Base-by-base conservation (phyloP, 2,888 invertebrate species). In the Ceramica pisi region DNA sequence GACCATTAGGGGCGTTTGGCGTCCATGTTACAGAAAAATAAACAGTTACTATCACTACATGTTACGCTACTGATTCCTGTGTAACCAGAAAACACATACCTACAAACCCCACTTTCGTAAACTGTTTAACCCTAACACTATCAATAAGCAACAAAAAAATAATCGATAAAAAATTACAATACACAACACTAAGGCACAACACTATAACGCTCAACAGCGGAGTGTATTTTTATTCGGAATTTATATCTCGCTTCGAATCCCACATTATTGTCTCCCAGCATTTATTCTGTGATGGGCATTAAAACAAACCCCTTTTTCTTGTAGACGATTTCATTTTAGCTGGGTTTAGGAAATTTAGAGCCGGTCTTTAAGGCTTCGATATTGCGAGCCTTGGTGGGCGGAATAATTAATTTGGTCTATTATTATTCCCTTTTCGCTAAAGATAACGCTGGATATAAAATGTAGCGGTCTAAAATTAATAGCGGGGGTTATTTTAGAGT, bases 301-400 rank as follows among this genome's bases (percentile, higher is more conserved):
- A 95, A 95, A 95, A 95, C 92, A 95, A 94, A 95, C 94, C 95
- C 95, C 95, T 94, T 95, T 95, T 95, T 95, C 94, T 94, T 90
- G 91, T 90, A 90, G 90, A 91, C 94, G 94, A 94, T 95, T 94
- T 93, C 94, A 95, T 95, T 96, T 95, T 95, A 95, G 95, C 95
- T 95, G 94, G 95, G 93, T 95, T 95, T 95, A 95, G 92, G 81
- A 92, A 94, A 93, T 95, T 95, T 94, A 94, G 94, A 93, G 93
- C 92, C 92, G 85, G 92, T 90, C 92, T 94, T 94, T 90, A 84
- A 89, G 89, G 92, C 92, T 89, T 19, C 89, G 93, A 90, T 92
- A 92, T 93, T 92, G 89, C 90, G 86, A 86, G 81, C 81, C 82
- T 81, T 85, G 83, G 86, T 87, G 92, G 90, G 91, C 80, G 90